These are phyloP conservation scores for Drosophila histrio DNA, from an alignment of 2,888 invertebrate genomes.

Conservation along the genomic window DNA sequence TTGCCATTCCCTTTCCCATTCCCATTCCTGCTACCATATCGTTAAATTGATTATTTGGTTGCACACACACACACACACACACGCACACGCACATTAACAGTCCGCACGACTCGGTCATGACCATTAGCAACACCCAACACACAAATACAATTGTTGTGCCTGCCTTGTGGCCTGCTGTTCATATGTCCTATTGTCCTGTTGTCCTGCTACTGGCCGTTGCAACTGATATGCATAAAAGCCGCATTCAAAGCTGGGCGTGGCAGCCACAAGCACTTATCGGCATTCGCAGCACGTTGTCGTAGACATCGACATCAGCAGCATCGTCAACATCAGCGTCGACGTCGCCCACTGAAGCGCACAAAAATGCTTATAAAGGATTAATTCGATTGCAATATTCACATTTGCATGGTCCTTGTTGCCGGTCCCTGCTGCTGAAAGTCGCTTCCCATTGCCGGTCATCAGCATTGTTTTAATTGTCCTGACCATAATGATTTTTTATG, in stretches of 20 bases:
- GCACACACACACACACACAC: conserved; percentile 11
- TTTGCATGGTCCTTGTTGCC: conserved; percentile 20
- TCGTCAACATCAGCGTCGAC: conserved; percentile 16
- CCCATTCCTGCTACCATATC: conserved; percentile 29
- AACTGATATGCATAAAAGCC: conserved; percentile 52
- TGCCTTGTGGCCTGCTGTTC: background rate
- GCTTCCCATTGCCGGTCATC: conserved; percentile 43
- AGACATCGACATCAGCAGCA: conserved; percentile 16
- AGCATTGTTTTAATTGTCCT: conserved; percentile 66
- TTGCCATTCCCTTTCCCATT: conserved; percentile 52
- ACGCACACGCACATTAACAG: background rate
- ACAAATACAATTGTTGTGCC: conserved; percentile 22
- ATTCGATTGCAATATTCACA: conserved; percentile 75
- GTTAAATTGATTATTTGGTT: conserved; percentile 76
- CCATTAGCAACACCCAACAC: conserved; percentile 43
- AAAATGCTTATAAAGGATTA: conserved; percentile 80
- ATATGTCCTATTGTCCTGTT: conserved; percentile 9
- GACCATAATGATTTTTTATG: conserved; percentile 57
- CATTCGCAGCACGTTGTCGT: conserved; percentile 70
- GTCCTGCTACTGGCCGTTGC: conserved; percentile 17
- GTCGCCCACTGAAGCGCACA: conserved; percentile 63
- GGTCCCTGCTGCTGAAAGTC: conserved; percentile 5
- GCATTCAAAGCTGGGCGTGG: conserved; percentile 54
- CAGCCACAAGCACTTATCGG: conserved; percentile 67
- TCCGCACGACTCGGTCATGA: conserved; percentile 47